Evolutionary conservation across 2,113 vertebrate species (phyloP).

Genomic region (Typhlomys cinereus): DNA sequence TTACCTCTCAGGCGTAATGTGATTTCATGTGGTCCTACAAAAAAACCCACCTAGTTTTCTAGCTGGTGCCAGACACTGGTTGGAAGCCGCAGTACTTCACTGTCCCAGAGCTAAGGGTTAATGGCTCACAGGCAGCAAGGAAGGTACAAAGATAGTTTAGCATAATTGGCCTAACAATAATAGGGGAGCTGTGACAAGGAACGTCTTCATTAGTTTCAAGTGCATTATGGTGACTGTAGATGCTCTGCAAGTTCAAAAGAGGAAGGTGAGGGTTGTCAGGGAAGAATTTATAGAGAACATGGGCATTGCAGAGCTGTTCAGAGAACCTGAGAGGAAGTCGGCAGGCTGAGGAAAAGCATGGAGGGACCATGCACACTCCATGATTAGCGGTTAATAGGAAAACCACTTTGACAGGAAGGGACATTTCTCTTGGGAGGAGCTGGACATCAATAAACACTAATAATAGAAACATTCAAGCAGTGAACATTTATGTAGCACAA

Average conservation of each 20-base stretch:
- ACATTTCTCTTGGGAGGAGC: background rate
- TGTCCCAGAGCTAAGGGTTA: background rate
- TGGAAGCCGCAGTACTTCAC: background rate
- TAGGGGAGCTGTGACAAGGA: background rate
- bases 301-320: background rate
- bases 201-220: conserved; percentile 16
- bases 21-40: background rate
- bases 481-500: background rate
- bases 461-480: background rate
- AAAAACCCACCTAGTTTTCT: background rate
- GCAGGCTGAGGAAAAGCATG: background rate
- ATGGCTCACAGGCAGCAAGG: background rate
- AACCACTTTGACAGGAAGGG: background rate
- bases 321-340: background rate
- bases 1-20: background rate
- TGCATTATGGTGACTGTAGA: background rate
- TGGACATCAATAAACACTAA: background rate
- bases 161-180: background rate
- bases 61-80: background rate
- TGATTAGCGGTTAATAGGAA: background rate
- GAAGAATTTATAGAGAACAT: background rate
- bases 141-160: background rate
- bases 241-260: conserved; percentile 34
- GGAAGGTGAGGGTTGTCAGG: background rate
- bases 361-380: fast-evolving